Percentiles rank a stretch among this genome's conserved stretches.
Conservation (phyloP, 2,113 vertebrate genomes). For the Emydura subglobosa region DNA sequence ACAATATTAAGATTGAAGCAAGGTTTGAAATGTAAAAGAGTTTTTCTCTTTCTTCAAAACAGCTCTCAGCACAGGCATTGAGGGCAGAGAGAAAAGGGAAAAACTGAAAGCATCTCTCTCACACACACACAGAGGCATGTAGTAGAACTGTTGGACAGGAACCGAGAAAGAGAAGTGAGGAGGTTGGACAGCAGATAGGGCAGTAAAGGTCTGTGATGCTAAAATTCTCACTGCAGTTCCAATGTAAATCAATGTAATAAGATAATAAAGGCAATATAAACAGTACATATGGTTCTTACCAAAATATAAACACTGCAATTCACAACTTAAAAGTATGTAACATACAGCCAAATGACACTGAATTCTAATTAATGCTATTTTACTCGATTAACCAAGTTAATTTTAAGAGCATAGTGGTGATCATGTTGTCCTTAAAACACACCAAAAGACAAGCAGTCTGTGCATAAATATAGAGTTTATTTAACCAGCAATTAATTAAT, state of each 20-base stretch:
- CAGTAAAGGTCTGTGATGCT: background rate
- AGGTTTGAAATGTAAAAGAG: background rate
- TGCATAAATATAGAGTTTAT: background rate
- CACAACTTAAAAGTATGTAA: background rate
- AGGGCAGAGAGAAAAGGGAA: background rate
- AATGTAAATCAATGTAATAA: background rate
- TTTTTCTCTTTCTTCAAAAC: background rate
- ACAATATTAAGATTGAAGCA: background rate
- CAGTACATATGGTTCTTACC: background rate
- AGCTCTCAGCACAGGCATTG: background rate
- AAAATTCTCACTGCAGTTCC: constrained; percentile 6
- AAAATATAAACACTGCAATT: background rate
- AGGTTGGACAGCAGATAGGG: constrained; percentile 21
- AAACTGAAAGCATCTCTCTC: background rate
- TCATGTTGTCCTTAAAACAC: background rate
- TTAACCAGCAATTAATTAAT: too few relatives aligned
- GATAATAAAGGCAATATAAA: constrained; percentile 23
- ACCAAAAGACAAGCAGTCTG: background rate
- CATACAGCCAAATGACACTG: too few relatives aligned
- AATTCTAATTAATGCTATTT: too few relatives aligned
- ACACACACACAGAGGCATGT: constrained; percentile 38
- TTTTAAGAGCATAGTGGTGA: background rate
- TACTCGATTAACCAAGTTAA: background rate
- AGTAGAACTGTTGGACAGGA: background rate
- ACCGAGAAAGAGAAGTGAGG: background rate